These are phyloP conservation scores for Drosophila emarginata DNA, from an alignment of 2,888 invertebrate species.

Conservation along the genomic window DNA sequence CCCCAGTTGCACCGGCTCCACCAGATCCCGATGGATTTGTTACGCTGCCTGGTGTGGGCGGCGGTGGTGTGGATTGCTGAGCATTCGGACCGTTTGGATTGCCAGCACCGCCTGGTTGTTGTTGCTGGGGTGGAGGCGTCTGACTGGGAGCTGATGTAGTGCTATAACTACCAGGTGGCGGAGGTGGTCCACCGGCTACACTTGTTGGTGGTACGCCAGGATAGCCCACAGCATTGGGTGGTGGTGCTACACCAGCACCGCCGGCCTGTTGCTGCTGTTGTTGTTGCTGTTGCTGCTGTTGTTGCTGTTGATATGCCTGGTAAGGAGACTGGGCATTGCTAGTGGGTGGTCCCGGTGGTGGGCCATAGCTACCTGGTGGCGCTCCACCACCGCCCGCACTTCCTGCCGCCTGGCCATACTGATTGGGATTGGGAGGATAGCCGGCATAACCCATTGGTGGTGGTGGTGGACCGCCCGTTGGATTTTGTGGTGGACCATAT, in stretches of 20 bases:
- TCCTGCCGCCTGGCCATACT: constrained; percentile 58
- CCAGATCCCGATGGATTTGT: constrained; percentile 58
- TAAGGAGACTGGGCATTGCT: constrained; percentile 82
- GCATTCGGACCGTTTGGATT: constrained; percentile 76
- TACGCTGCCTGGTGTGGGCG: constrained; percentile 52
- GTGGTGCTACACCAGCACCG: constrained; percentile 27
- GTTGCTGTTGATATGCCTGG: constrained; percentile 81
- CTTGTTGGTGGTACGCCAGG: constrained; percentile 70
- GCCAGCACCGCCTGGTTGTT: constrained; percentile 65
- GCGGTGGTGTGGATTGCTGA: constrained; percentile 75
- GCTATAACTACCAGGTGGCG: constrained; percentile 80
- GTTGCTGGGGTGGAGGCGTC: constrained; percentile 77
- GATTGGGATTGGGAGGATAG: constrained; percentile 66
- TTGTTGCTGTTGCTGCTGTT: constrained; percentile 83
- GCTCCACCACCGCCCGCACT: constrained; percentile 53
- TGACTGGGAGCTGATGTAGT: constrained; percentile 84
- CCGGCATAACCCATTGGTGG: constrained; percentile 73
- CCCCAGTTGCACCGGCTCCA: constrained; percentile 38
- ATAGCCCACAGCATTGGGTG: constrained; percentile 68
- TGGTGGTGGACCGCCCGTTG: constrained; percentile 65
- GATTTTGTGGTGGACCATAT: constrained; percentile 72
- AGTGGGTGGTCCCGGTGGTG: constrained; percentile 69
- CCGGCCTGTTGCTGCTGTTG: constrained; percentile 67
- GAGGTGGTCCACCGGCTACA: constrained; percentile 64
- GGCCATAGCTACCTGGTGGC: constrained; percentile 83